Base-by-base conservation (phyloP, 2,113 vertebrate species). In the Cheilinus undulatus region DNA sequence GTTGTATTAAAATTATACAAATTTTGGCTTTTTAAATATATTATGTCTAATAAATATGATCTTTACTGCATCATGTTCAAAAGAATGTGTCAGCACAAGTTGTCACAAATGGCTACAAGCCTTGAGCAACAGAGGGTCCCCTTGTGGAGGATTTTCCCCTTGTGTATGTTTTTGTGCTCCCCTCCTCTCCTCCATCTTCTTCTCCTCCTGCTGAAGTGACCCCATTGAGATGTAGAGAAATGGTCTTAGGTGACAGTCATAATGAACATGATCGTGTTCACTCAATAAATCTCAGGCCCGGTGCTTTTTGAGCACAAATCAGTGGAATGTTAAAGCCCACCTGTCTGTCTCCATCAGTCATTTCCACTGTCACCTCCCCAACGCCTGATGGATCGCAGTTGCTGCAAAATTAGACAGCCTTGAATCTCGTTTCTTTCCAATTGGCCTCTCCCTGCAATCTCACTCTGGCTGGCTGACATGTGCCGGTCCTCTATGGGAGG, bases 331-430 rank as follows among this genome's bases (percentile, higher is more conserved):
- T 97, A 95, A 97, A 95, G 96, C 96, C 97, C 97, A 98, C 97
- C 96, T 98, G 97, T 98, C 97, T 97, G 96, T 97, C 96, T 97
- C 96, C 95, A 99, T 99, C 97, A 97, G 95, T 98, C 97, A 98
- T 98, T 96, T 95, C 96, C 95, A 96, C 96, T 97, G 97, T 97
- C 97, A 98, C 94, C 96, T 95, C 96, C 95, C 95, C 94, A 94
- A 94, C 92, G 95, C 93, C 96, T 99, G 97, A 98, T 98, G 96
- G 97, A 99, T 99, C 96, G 95, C 96, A 96, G 95, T 97, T 96
- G 95, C 96, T 96, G 96, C 96, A 96, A 97, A 98, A 98, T 98
- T 98, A 99, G 97, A 98, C 97, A 98, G 97, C 97, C 95, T 97
- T 98, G 97, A 99, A 98, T 99, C 96, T 96, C 94, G 96, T 97